These are phyloP conservation scores for Neoaliturus tenellus DNA, from an alignment of 2,888 invertebrate genomes.

Conservation along the genomic window DNA sequence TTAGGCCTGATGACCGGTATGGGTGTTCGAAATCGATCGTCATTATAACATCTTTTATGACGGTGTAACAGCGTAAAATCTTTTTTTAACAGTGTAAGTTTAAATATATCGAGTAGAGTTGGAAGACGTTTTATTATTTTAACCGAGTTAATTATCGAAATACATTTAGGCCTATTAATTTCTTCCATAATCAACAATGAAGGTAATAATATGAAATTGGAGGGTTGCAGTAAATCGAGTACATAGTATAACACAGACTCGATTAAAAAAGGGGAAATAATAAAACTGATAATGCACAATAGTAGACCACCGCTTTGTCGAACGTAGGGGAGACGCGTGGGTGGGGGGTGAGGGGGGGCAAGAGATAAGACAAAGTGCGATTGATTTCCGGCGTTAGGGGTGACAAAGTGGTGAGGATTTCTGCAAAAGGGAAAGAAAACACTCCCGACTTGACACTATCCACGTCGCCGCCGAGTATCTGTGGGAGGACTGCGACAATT, in stretches of 20 bases:
- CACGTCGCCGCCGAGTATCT: neutral
- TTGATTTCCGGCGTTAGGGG: conserved; percentile 38
- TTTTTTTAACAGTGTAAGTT: too few relatives aligned
- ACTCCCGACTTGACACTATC: conserved; percentile 24
- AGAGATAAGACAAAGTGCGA: conserved; percentile 27
- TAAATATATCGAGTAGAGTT: too few relatives aligned
- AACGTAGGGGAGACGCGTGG: neutral
- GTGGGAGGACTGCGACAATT: neutral
- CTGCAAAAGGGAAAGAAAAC: conserved; percentile 26
- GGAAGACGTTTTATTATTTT: too few relatives aligned
- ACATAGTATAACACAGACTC: neutral
- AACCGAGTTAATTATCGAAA: too few relatives aligned
- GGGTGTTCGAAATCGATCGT: too few relatives aligned
- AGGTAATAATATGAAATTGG: too few relatives aligned
- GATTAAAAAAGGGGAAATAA: neutral
- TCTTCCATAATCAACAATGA: too few relatives aligned
- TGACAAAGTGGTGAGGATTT: conserved; percentile 35
- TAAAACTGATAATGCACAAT: neutral
- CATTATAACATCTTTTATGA: too few relatives aligned
- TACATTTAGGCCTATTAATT: too few relatives aligned
- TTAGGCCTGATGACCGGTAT: too few relatives aligned
- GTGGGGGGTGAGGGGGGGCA: neutral
- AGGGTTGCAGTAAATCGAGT: too few relatives aligned
- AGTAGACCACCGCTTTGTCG: neutral
- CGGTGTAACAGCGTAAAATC: too few relatives aligned